These are phyloP conservation scores for Drosophila kanekoi DNA, from an alignment of 2,888 invertebrate genomes.

Conservation along the genomic window DNA sequence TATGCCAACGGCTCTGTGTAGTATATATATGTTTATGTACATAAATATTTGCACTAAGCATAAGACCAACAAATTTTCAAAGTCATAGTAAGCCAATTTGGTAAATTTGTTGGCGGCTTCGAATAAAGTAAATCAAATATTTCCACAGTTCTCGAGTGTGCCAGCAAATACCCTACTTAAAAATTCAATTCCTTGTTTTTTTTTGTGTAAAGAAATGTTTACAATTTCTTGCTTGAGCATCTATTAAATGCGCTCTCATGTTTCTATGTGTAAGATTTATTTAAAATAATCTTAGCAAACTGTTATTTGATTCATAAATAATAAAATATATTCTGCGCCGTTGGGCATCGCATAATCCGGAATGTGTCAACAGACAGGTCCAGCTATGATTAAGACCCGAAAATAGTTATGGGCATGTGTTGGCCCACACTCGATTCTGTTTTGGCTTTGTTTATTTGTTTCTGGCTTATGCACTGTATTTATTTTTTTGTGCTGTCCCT, in stretches of 20 bases:
- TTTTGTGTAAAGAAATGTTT: slow-evolving; percentile 1
- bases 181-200: slow-evolving; percentile 11
- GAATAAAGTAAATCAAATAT: slow-evolving; percentile 14
- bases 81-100: slow-evolving; percentile 55
- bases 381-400: slow-evolving; percentile 28
- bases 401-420: slow-evolving; percentile 24
- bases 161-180: slow-evolving; percentile 12
- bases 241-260: background rate
- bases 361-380: slow-evolving; percentile 21
- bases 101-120: slow-evolving; percentile 30
- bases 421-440: slow-evolving; percentile 8
- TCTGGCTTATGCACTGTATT: slow-evolving; percentile 17
- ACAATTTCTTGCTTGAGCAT: background rate
- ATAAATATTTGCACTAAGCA: slow-evolving; percentile 11
- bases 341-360: slow-evolving; percentile 45
- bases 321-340: slow-evolving; percentile 43
- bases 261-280: background rate
- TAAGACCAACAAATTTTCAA: slow-evolving; percentile 28
- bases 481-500: background rate
- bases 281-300: background rate
- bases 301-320: slow-evolving; percentile 53
- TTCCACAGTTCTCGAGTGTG: slow-evolving; percentile 7
- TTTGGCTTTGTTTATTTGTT: slow-evolving; percentile 11
- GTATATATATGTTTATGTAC: slow-evolving; percentile 12
- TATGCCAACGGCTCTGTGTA: slow-evolving; percentile 31